Evolutionary conservation across 2,113 vertebrate species (phyloP).

Genomic region (Athene noctua): DNA sequence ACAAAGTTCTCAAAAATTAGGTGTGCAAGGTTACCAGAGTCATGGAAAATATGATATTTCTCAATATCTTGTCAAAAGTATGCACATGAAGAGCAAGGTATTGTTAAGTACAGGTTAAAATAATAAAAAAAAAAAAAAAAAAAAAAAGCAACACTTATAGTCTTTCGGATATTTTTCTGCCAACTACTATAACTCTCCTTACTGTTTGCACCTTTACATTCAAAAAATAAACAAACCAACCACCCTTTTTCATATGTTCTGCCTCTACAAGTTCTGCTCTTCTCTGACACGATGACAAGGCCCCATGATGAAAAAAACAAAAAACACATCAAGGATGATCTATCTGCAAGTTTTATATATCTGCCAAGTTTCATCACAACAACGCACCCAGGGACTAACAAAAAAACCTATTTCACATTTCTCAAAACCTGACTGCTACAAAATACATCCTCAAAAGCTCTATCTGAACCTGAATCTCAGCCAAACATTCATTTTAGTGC

Average conservation of each 20-base stretch:
- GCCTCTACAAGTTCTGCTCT: neutral
- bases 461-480: neutral
- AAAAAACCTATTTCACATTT: neutral
- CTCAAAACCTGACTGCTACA: neutral
- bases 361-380: slow-evolving; percentile 9
- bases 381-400: neutral
- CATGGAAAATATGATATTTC: neutral
- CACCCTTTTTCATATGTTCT: neutral
- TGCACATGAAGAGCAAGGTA: neutral
- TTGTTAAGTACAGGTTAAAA: neutral
- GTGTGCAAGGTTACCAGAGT: neutral
- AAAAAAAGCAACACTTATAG: neutral
- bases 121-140: no score
- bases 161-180: neutral
- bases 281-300: neutral
- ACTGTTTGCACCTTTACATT: neutral
- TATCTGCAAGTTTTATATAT: neutral
- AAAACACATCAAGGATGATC: neutral
- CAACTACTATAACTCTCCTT: neutral
- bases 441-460: neutral
- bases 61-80: neutral
- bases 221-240: no score
- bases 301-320: neutral
- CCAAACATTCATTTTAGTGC: neutral
- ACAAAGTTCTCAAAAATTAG: neutral